These are phyloP conservation scores for Okamejei kenojei DNA, from an alignment of 2,797 vertebrate species.

Conservation along the genomic window DNA sequence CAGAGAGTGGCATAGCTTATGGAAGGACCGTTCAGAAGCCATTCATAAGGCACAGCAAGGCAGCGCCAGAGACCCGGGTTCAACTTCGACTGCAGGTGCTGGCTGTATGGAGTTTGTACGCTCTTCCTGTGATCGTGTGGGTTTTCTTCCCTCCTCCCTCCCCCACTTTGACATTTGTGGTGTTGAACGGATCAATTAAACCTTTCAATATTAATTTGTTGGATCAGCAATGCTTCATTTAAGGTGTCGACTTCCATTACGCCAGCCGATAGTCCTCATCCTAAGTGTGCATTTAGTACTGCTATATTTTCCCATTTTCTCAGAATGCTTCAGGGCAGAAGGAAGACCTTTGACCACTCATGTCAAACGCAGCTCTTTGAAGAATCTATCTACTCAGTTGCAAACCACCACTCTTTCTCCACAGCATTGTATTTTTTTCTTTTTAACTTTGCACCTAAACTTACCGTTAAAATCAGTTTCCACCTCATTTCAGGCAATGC, in stretches of 20 bases:
- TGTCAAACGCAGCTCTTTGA: not conserved
- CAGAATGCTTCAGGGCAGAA: not conserved
- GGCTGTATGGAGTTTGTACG: too few relatives aligned
- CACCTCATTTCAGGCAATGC: not conserved
- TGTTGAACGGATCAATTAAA: constrained; percentile 29
- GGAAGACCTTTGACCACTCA: not conserved
- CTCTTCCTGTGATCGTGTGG: too few relatives aligned
- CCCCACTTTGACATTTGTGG: constrained; percentile 27
- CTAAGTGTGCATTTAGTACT: not conserved
- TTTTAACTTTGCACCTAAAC: not conserved
- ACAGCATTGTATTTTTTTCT: not conserved
- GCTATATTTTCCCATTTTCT: not conserved
- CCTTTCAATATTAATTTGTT: constrained; percentile 26
- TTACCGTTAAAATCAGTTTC: not conserved
- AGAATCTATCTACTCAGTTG: not conserved
- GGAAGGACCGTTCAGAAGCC: too few relatives aligned
- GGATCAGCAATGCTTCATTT: constrained; percentile 14
- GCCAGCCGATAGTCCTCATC: not conserved
- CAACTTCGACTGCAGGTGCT: too few relatives aligned
- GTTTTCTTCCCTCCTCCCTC: too few relatives aligned
- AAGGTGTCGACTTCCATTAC: constrained; percentile 23
- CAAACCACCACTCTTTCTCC: too few relatives aligned
- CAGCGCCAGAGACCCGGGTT: too few relatives aligned
- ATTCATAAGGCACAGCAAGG: too few relatives aligned
- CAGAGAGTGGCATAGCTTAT: too few relatives aligned